Evolutionary conservation across 2,797 vertebrate genomes (phyloP).

Genomic region (Cottoperca gobio): DNA sequence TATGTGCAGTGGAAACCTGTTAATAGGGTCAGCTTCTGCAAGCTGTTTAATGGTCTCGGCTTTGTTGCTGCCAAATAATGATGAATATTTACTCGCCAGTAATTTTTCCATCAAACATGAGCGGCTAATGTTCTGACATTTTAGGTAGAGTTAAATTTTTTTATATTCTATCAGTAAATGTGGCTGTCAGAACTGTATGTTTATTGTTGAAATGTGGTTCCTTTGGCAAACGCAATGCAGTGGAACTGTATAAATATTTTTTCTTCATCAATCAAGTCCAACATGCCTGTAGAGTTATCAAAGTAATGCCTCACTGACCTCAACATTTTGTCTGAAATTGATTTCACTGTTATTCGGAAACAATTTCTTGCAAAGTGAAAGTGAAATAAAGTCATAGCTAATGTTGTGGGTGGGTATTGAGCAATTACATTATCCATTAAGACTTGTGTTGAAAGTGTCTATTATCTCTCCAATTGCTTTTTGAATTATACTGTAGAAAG

Average conservation of each 20-base stretch:
- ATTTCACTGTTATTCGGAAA: conserved; percentile 43
- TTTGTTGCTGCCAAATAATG: conserved; percentile 54
- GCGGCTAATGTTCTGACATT: conserved; percentile 35
- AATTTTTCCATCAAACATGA: conserved; percentile 55
- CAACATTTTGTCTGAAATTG: conserved; percentile 36
- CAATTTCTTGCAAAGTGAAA: conserved; percentile 33
- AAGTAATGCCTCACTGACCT: conserved; percentile 36
- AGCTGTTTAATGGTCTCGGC: conserved; percentile 47
- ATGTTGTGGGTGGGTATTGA: conserved; percentile 38
- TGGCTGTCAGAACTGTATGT: neutral
- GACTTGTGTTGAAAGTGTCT: conserved; percentile 33
- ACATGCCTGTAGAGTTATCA: conserved; percentile 28
- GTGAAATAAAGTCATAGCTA: conserved; percentile 34
- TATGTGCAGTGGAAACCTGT: conserved; percentile 40
- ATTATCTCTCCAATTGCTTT: conserved; percentile 41
- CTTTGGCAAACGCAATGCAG: conserved; percentile 11
- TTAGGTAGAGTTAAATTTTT: conserved; percentile 3
- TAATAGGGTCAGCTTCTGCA: conserved; percentile 41
- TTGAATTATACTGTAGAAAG: conserved; percentile 25
- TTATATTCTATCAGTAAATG: conserved; percentile 1
- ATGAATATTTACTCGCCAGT: conserved; percentile 51
- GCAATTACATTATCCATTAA: conserved; percentile 50
- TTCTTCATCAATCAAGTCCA: conserved; percentile 14
- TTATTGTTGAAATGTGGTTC: conserved; percentile 17
- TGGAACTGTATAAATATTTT: conserved; percentile 2